A percentile compares a stretch with the other conserved stretches of the same genome.
Conservation (phyloP, 2,888 invertebrate genomes). For the Panzeria rudis region DNA sequence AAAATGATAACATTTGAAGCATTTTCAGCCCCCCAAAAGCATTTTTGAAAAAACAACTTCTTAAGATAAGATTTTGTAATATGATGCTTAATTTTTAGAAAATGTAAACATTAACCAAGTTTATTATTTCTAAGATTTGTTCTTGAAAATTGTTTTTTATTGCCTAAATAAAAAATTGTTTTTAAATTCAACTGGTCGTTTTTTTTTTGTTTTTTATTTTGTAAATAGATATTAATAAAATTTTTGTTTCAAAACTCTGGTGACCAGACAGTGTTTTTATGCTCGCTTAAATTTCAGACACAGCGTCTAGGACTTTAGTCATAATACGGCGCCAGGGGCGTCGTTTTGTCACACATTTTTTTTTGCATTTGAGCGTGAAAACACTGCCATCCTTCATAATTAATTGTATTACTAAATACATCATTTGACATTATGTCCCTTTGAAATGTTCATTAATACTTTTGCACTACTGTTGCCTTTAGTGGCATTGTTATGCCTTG, state of each 20-base stretch:
- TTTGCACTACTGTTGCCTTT: conserved; percentile 30
- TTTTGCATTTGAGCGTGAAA: conserved; percentile 62
- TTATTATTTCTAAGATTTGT: conserved; percentile 60
- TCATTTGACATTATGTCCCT: conserved; percentile 34
- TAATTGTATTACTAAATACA: conserved; percentile 46
- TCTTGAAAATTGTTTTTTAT: conserved; percentile 59
- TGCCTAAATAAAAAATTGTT: background rate
- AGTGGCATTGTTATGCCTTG: conserved; percentile 5
- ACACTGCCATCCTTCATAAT: conserved; percentile 42
- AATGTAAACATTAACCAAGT: conserved; percentile 28
- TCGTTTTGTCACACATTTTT: conserved; percentile 39
- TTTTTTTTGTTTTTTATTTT: background rate
- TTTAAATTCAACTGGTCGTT: background rate
- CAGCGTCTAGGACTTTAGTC: conserved; percentile 4
- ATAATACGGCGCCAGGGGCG: conserved; percentile 66
- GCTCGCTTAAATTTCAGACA: conserved; percentile 22
- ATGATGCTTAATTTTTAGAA: background rate
- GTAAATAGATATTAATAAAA: background rate
- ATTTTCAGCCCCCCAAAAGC: conserved; percentile 1
- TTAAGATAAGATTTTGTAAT: conserved; percentile 63
- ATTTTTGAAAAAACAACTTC: background rate
- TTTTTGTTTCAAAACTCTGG: background rate
- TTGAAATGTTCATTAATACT: conserved; percentile 19
- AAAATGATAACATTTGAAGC: conserved; percentile 57
- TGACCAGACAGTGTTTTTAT: conserved; percentile 51